These are phyloP conservation scores for Syngnathus floridae DNA, from an alignment of 2,113 vertebrate species.

Conservation along the genomic window DNA sequence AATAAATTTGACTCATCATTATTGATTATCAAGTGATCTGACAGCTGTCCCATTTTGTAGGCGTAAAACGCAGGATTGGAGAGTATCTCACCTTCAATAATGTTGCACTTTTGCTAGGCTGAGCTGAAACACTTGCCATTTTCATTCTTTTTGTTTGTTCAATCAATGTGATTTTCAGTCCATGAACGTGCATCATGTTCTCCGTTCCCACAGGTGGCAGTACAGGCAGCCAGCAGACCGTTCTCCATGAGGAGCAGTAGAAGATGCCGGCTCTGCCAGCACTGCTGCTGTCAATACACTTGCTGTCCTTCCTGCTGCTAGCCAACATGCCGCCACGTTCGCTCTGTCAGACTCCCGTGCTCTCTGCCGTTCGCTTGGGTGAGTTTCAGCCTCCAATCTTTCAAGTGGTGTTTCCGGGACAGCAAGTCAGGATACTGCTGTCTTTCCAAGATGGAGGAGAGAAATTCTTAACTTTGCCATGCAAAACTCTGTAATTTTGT, in stretches of 20 bases:
- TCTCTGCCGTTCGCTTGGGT: constrained; percentile 91
- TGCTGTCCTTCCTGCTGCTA: constrained; percentile 70
- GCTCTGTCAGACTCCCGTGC: constrained; percentile 75
- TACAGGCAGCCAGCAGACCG: constrained; percentile 86
- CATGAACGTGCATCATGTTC: constrained; percentile 18
- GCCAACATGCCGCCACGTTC: constrained; percentile 77
- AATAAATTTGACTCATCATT: no score
- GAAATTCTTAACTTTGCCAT: no score
- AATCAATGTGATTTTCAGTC: neutral
- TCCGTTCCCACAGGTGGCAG: constrained; percentile 77
- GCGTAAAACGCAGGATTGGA: no score
- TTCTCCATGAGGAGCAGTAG: constrained; percentile 97
- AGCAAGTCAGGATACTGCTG: neutral
- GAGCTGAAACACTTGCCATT: no score
- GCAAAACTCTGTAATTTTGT: no score
- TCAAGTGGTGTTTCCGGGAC: neutral
- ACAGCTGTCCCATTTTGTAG: no score
- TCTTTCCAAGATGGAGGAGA: neutral
- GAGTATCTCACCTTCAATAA: no score
- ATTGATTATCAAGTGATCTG: no score
- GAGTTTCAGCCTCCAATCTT: constrained; percentile 42
- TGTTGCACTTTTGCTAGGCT: no score
- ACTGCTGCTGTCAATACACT: constrained; percentile 85
- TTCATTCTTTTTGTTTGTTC: no score
- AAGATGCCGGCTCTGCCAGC: constrained; percentile 96